Conservation (phyloP, 2,888 invertebrate species). For the Pelosia muscerda region DNA sequence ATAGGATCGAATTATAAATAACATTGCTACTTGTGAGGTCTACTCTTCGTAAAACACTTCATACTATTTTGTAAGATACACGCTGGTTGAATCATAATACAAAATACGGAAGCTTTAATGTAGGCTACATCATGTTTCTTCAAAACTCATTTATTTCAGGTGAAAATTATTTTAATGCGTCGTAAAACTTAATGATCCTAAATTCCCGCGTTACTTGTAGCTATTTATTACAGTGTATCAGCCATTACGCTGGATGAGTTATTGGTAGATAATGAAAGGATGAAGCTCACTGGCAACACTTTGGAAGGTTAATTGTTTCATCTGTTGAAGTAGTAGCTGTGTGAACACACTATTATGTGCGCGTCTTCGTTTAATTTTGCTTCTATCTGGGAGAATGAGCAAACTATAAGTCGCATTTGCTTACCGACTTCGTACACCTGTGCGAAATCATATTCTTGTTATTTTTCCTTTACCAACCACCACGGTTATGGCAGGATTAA, state of each 20-base stretch:
- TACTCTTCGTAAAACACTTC: not conserved
- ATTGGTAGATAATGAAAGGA: not conserved
- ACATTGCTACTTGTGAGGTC: not conserved
- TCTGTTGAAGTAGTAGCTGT: too few relatives aligned
- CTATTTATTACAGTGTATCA: constrained; percentile 23
- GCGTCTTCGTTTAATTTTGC: too few relatives aligned
- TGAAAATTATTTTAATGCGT: constrained; percentile 29
- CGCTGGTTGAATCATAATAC: not conserved
- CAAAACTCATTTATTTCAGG: constrained; percentile 18
- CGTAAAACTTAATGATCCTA: constrained; percentile 22
- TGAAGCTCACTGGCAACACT: not conserved
- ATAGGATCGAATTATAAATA: not conserved
- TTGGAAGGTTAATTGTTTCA: not conserved
- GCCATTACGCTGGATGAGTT: constrained; percentile 21
- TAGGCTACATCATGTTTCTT: constrained; percentile 14
- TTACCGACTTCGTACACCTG: too few relatives aligned
- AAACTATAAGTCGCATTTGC: too few relatives aligned
- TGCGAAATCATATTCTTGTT: too few relatives aligned
- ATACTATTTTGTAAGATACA: too few relatives aligned
- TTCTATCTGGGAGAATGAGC: too few relatives aligned
- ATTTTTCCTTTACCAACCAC: too few relatives aligned
- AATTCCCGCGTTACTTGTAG: constrained; percentile 16
- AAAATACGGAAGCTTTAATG: constrained; percentile 19
- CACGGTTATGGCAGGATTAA: too few relatives aligned
- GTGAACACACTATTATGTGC: too few relatives aligned